These are phyloP conservation scores for Latheticus oryzae DNA, from an alignment of 2,888 invertebrate genomes.

Conservation along the genomic window DNA sequence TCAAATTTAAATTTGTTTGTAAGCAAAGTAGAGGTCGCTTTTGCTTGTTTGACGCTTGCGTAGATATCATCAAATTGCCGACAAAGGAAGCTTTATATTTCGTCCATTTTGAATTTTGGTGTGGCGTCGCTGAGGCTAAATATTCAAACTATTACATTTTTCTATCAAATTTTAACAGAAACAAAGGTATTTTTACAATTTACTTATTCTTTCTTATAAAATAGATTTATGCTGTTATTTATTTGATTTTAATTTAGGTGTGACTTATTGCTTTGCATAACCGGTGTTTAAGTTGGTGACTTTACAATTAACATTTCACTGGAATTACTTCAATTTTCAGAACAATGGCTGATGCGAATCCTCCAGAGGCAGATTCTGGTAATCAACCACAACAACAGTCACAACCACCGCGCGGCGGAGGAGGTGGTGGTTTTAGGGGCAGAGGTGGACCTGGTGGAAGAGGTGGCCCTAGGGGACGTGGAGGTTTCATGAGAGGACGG, in stretches of 20 bases:
- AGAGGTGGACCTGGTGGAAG: constrained; percentile 43
- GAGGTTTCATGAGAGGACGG: constrained; percentile 50
- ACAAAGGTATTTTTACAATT: too few species aligned
- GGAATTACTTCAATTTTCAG: too few species aligned
- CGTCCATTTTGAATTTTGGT: constrained; percentile 35
- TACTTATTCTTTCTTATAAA: too few species aligned
- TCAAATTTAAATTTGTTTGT: too few species aligned
- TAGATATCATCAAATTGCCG: neutral
- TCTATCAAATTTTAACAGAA: neutral
- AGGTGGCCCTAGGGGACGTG: constrained; percentile 46
- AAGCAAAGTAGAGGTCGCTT: constrained; percentile 4
- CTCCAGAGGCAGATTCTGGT: constrained; percentile 8
- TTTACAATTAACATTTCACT: too few species aligned
- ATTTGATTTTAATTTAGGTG: too few species aligned
- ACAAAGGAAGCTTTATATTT: constrained; percentile 13
- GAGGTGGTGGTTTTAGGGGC: constrained; percentile 41
- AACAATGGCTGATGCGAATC: constrained; percentile 32
- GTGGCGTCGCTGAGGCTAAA: constrained; percentile 6
- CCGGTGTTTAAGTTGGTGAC: too few species aligned
- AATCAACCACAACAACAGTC: constrained; percentile 24
- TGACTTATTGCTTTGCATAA: too few species aligned
- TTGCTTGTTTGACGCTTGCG: neutral
- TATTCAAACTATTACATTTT: neutral
- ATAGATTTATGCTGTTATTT: too few species aligned
- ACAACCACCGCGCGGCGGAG: constrained; percentile 15